Percentiles rank a stretch among this genome's conserved stretches.
Conservation (phyloP, 1,140 invertebrate species). For the Venturia canescens region DNA sequence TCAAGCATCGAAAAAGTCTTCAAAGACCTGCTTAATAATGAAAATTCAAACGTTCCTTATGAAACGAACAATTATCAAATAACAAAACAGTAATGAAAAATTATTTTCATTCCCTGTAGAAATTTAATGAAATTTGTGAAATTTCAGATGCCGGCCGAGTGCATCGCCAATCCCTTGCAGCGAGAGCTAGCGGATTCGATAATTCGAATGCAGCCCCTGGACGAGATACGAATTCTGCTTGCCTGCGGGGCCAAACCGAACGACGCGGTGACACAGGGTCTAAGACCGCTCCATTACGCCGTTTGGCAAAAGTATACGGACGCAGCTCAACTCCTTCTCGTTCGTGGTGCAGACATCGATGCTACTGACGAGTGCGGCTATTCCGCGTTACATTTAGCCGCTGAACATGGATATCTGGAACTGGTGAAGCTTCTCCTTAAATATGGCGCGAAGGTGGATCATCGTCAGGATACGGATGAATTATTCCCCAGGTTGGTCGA, state of each 20-base stretch:
- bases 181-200: slow-evolving; percentile 93
- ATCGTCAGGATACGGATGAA: slow-evolving; percentile 83
- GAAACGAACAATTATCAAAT: too few relatives aligned
- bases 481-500: slow-evolving; percentile 78
- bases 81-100: too few relatives aligned
- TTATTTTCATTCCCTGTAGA: too few relatives aligned
- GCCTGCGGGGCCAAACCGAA: slow-evolving; percentile 91
- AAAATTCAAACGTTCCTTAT: too few relatives aligned
- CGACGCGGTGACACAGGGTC: slow-evolving; percentile 86
- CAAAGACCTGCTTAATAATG: too few relatives aligned
- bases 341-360: slow-evolving; percentile 89
- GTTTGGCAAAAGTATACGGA: slow-evolving; percentile 91
- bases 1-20: too few relatives aligned
- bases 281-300: slow-evolving; percentile 94
- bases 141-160: slow-evolving; percentile 83
- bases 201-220: slow-evolving; percentile 89
- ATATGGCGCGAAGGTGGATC: slow-evolving; percentile 88
- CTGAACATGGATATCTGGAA: slow-evolving; percentile 89
- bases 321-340: slow-evolving; percentile 86
- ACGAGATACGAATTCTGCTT: slow-evolving; percentile 90
- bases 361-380: slow-evolving; percentile 93
- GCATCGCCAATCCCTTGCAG: slow-evolving; percentile 86
- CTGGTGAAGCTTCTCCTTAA: slow-evolving; percentile 86
- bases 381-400: slow-evolving; percentile 90
- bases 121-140: not conserved